Base-by-base conservation (phyloP, 2,888 invertebrate genomes). In the Thecophora atra region DNA sequence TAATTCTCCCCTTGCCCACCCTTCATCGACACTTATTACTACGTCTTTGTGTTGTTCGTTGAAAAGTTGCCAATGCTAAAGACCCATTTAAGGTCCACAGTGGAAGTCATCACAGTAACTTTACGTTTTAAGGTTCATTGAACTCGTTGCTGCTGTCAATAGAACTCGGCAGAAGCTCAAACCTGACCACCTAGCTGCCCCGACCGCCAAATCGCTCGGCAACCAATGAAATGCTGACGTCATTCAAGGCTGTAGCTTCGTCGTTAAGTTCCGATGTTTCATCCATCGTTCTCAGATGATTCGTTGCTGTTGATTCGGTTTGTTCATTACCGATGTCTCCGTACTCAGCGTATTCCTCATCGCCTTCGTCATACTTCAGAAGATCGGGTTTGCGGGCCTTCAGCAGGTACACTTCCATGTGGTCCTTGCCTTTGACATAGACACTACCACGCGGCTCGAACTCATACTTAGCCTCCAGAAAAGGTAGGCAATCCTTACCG, bases 381-480 rank as follows among this genome's bases (percentile, higher is more conserved):
- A 73, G 69, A 70, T 77, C 77, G 0, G 79, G 72, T 30, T 78
- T 79, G 2, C 80, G 80, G 44, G 76, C 77, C 2, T 82, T 85
- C 26, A 92, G 88, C 72, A 97, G 89, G 87, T 91, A 96, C 2
- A 97, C 97, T 82, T 95, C 93, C 97, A 98, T 97, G 82, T 96
- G 89, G 83, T 97, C 97, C 88, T 98, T 98, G 42, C 98, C 98
- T 86, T 99, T 99, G 1, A 99, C 98, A 81, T 94, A 96, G 47
- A 98, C 96, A 81, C 94, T 93, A 28, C 97, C 98, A 3, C 98
- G 90, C n/a, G 91, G 93, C 82, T 97, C 95, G 83, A 98, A 96
- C 70, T 93, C 92, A 85, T 95, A 99, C 79, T 89, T 88, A 19
- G 90, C 88, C 47, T 91, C 88, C 47, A 99, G 88, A 19, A 92